Conservation (phyloP, 1,140 invertebrate species). For the Thalassaphorura encarpata region DNA sequence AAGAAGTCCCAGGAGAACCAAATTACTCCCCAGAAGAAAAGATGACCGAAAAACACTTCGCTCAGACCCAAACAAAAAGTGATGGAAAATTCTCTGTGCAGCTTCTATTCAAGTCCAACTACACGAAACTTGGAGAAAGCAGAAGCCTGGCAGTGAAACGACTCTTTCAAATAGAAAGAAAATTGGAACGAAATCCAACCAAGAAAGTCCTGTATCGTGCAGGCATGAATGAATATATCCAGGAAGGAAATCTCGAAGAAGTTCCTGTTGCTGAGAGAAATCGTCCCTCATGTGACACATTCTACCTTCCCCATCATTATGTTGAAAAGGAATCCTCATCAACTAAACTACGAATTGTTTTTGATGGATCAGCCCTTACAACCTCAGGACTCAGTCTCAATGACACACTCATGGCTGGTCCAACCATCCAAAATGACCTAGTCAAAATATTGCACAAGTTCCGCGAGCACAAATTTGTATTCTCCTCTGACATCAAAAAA, state of each 20-base stretch:
- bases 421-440: slow-evolving; percentile 14
- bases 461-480: slow-evolving; percentile 17
- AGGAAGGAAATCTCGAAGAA: slow-evolving; percentile 33
- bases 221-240: slow-evolving; percentile 35
- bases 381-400: slow-evolving; percentile 34
- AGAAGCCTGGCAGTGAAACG: slow-evolving; percentile 16
- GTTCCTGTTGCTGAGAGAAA: not conserved
- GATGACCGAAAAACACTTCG: slow-evolving; percentile 28
- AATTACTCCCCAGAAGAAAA: slow-evolving; percentile 16
- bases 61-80: slow-evolving; percentile 7
- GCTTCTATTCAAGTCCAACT: slow-evolving; percentile 29
- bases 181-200: not conserved
- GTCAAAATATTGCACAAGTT: slow-evolving; percentile 19
- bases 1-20: slow-evolving; percentile 15
- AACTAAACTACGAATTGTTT: slow-evolving; percentile 37
- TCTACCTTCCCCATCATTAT: slow-evolving; percentile 17
- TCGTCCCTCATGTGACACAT: not conserved
- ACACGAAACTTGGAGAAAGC: slow-evolving; percentile 14
- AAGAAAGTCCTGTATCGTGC: slow-evolving; percentile 4
- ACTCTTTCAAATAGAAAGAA: slow-evolving; percentile 11
- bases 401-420: slow-evolving; percentile 29
- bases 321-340: slow-evolving; percentile 27
- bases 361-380: slow-evolving; percentile 36
- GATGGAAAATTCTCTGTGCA: slow-evolving; percentile 28
- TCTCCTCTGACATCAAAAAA: slow-evolving; percentile 26